phyloP scores from a whole-genome alignment of 2,888 invertebrate genomes.

The Pristionchus mayeri region DNA sequence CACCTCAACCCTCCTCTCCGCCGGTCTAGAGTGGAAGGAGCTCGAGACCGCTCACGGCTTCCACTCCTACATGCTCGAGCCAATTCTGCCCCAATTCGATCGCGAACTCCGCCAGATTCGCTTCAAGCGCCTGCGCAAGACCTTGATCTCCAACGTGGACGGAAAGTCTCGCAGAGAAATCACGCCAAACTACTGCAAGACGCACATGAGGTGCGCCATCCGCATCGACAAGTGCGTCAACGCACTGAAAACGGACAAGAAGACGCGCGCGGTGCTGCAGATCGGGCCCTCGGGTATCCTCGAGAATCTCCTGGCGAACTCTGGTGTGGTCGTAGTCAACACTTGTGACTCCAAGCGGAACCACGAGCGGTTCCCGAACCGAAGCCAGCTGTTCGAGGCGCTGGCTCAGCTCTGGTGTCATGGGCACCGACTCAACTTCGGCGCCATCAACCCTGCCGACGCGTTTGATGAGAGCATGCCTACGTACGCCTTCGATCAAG shows the following conservation, averaged over 20 bases:
- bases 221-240: conserved; percentile 62
- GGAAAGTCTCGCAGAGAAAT: conserved; percentile 54
- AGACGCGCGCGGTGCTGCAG: conserved; percentile 63
- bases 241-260: conserved; percentile 52
- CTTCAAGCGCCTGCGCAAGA: conserved; percentile 49
- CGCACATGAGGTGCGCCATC: conserved; percentile 64
- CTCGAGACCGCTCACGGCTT: conserved; percentile 66
- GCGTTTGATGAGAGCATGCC: conserved; percentile 52
- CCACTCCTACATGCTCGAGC: conserved; percentile 67
- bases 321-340: conserved; percentile 10
- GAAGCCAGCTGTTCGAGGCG: conserved; percentile 52
- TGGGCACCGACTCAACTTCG: conserved; percentile 56
- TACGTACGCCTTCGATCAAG: conserved; percentile 60
- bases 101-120: conserved; percentile 17
- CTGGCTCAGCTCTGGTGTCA: conserved; percentile 59
- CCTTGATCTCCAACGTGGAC: conserved; percentile 67
- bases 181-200: conserved; percentile 57
- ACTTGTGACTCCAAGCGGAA: conserved; percentile 41
- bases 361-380: conserved; percentile 11
- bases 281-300: conserved; percentile 72
- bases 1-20: conserved; percentile 16
- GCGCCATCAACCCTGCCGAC: background rate
- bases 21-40: conserved; percentile 54
- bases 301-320: conserved; percentile 54
- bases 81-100: conserved; percentile 59